Conservation (phyloP, 2,888 invertebrate genomes). For the Drymonia ruficornis region DNA sequence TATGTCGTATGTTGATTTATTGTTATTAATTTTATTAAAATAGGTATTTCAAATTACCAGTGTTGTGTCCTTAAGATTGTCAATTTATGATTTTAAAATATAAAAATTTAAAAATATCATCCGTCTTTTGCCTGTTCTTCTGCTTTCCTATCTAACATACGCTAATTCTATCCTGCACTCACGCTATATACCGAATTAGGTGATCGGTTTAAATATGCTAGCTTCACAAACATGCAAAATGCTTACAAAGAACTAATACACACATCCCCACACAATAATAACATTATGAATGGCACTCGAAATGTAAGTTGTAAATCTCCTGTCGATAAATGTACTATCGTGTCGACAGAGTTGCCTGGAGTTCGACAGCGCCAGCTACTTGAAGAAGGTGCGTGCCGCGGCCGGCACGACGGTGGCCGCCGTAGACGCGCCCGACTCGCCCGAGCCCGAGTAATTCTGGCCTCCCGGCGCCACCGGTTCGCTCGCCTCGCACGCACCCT, state of each 20-base stretch:
- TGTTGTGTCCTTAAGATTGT: constrained; percentile 66
- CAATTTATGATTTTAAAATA: constrained; percentile 69
- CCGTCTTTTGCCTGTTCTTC: constrained; percentile 68
- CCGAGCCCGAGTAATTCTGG: constrained; percentile 73
- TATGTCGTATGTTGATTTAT: constrained; percentile 47
- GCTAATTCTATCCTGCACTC: constrained; percentile 10
- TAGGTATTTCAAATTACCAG: constrained; percentile 66
- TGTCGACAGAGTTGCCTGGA: constrained; percentile 80
- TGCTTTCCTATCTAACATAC: constrained; percentile 52
- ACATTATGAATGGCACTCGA: not conserved
- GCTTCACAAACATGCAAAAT: constrained; percentile 23
- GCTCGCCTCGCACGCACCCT: constrained; percentile 30
- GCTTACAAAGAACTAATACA: constrained; percentile 9
- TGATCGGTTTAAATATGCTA: not conserved
- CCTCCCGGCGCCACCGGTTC: constrained; percentile 22
- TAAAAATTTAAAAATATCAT: constrained; percentile 56
- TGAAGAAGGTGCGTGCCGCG: constrained; percentile 75
- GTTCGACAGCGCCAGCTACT: constrained; percentile 81
- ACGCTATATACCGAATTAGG: constrained; percentile 5
- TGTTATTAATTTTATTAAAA: constrained; percentile 60
- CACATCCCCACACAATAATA: not conserved
- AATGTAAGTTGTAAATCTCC: constrained; percentile 8
- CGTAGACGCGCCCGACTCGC: constrained; percentile 78
- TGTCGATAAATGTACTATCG: constrained; percentile 42
- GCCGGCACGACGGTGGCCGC: constrained; percentile 69